Percentiles rank a stretch among this genome's conserved stretches.
phyloP scores from a whole-genome alignment of 2,888 invertebrate species.

The Drosophila mimetica region DNA sequence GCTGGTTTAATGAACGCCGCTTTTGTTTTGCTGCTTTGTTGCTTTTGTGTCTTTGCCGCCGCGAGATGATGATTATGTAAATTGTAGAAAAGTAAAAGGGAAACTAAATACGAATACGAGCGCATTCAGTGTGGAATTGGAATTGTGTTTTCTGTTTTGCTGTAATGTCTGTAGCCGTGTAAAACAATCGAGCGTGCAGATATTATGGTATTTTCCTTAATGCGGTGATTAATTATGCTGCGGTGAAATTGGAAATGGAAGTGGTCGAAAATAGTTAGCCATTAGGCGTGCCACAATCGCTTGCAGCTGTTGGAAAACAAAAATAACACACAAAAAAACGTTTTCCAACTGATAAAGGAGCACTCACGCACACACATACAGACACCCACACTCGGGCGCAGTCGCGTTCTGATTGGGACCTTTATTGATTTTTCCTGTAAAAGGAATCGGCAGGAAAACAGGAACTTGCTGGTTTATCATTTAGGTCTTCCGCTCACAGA shows the following conservation, averaged over 20 bases:
- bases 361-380: constrained; percentile 37
- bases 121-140: constrained; percentile 14
- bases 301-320: constrained; percentile 36
- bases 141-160: constrained; percentile 21
- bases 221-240: constrained; percentile 66
- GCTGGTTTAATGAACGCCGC: constrained; percentile 65
- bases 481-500: constrained; percentile 10
- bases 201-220: constrained; percentile 33
- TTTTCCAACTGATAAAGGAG: constrained; percentile 63
- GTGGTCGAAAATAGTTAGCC: constrained; percentile 51
- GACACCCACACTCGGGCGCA: constrained; percentile 35
- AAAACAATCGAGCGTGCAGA: constrained; percentile 37
- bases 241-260: constrained; percentile 34
- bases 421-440: constrained; percentile 79
- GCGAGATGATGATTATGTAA: constrained; percentile 73
- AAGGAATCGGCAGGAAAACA: constrained; percentile 57
- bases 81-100: constrained; percentile 75
- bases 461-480: constrained; percentile 33
- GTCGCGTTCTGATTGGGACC: constrained; percentile 57
- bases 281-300: constrained; percentile 50
- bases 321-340: constrained; percentile 8
- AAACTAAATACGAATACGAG: constrained; percentile 77
- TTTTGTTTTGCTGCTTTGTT: constrained; percentile 34
- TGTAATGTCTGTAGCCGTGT: constrained; percentile 19
- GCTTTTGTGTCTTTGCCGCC: constrained; percentile 54